These are phyloP conservation scores for Bombus haemorrhoidalis DNA, from an alignment of 1,140 invertebrate genomes.

Conservation along the genomic window DNA sequence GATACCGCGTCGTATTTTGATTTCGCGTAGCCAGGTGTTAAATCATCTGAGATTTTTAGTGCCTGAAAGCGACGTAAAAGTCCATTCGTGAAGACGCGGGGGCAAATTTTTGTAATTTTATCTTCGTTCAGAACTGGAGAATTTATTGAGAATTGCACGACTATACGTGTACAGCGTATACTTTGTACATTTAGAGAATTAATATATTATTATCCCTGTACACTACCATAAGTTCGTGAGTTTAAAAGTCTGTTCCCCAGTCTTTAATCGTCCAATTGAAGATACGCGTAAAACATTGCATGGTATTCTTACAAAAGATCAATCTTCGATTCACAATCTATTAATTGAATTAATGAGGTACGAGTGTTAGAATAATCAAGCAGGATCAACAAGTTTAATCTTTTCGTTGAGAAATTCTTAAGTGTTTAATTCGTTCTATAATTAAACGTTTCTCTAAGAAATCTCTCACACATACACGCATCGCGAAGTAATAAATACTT, in stretches of 20 bases:
- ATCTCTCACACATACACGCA: neutral
- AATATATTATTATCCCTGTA: neutral
- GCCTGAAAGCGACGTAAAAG: neutral
- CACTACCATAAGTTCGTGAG: neutral
- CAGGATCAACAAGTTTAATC: no score
- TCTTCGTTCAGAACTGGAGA: neutral
- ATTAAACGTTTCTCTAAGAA: neutral
- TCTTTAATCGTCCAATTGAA: neutral
- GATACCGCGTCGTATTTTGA: neutral
- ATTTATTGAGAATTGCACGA: neutral
- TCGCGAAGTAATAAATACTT: neutral
- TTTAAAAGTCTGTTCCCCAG: neutral
- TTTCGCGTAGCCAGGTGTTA: neutral
- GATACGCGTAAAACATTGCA: neutral
- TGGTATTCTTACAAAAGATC: neutral
- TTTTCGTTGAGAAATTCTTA: no score
- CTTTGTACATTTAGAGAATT: constrained; percentile 9
- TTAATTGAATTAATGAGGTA: neutral
- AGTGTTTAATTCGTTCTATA: neutral
- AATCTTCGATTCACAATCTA: neutral
- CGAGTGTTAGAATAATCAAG: no score
- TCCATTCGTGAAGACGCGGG: neutral
- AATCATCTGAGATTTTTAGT: neutral
- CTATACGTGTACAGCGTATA: constrained; percentile 9
- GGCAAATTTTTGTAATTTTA: fast-evolving